Evolutionary conservation across 2,888 invertebrate genomes (phyloP).

Genomic region (Pammene fasciana): DNA sequence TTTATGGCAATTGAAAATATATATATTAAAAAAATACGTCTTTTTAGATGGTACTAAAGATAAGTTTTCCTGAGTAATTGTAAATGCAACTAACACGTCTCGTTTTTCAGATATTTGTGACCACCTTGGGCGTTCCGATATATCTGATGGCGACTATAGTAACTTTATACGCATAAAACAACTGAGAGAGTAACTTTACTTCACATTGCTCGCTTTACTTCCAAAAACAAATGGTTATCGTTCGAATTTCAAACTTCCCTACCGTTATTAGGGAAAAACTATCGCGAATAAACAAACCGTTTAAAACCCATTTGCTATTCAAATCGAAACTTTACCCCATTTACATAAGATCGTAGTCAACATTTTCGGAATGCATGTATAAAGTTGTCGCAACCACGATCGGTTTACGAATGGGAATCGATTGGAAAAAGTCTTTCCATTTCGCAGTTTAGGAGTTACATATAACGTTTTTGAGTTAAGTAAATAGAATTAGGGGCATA

Average conservation of each 20-base stretch:
- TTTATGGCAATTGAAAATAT: too few species aligned
- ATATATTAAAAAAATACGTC: background rate
- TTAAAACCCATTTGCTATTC: constrained; percentile 10
- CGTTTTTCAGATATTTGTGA: too few species aligned
- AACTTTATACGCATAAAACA: constrained; percentile 37
- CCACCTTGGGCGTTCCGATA: too few species aligned
- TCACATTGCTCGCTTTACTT: constrained; percentile 38
- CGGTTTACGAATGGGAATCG: constrained; percentile 36
- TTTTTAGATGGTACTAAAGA: constrained; percentile 21
- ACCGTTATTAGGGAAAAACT: constrained; percentile 42
- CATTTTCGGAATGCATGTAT: constrained; percentile 13
- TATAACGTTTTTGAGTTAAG: constrained; percentile 16
- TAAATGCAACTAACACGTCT: too few species aligned
- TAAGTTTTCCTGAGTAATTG: too few species aligned
- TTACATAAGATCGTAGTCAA: background rate
- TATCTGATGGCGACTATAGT: too few species aligned
- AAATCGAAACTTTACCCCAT: constrained; percentile 18
- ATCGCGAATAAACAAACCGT: constrained; percentile 20
- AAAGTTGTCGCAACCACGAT: constrained; percentile 30
- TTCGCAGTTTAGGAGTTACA: constrained; percentile 7
- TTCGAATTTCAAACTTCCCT: constrained; percentile 41
- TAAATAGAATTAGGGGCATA: constrained; percentile 41
- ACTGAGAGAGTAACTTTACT: constrained; percentile 27
- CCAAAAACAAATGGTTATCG: constrained; percentile 40
- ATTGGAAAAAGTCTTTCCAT: constrained; percentile 34